Evolutionary conservation across 2,888 invertebrate genomes (phyloP).

Genomic region (Agrotis exclamationis): DNA sequence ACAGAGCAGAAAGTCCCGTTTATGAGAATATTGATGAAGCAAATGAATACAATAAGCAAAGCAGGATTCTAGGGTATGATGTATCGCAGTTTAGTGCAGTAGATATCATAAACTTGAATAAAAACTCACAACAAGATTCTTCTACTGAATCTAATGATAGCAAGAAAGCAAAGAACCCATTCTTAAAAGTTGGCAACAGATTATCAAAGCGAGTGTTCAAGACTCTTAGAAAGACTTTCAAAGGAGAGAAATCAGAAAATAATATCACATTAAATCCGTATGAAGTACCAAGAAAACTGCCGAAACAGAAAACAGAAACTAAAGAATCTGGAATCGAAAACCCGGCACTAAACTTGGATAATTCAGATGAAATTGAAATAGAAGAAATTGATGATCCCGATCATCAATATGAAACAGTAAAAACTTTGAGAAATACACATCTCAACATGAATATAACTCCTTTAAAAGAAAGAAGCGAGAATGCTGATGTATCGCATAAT

Average conservation of each 20-base stretch:
- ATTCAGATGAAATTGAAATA: constrained; percentile 88
- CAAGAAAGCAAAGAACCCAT: constrained; percentile 81
- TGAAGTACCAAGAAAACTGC: constrained; percentile 85
- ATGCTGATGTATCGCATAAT: constrained; percentile 77
- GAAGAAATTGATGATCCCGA: constrained; percentile 83
- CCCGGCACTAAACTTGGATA: constrained; percentile 84
- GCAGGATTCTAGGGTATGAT: constrained; percentile 87
- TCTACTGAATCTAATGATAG: constrained; percentile 83
- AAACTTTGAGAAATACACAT: constrained; percentile 84
- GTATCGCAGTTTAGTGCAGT: constrained; percentile 85
- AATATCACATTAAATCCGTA: constrained; percentile 84
- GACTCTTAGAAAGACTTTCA: constrained; percentile 86
- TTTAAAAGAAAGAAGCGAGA: constrained; percentile 79
- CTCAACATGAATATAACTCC: constrained; percentile 87
- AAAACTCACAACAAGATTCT: constrained; percentile 71
- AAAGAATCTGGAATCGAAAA: constrained; percentile 87
- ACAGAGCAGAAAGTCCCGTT: constrained; percentile 82
- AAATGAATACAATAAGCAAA: constrained; percentile 85
- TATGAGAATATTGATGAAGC: constrained; percentile 83
- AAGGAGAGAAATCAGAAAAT: constrained; percentile 80
- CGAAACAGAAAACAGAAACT: constrained; percentile 76
- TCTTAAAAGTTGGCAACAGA: constrained; percentile 84
- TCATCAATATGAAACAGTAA: constrained; percentile 86
- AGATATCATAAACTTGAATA: constrained; percentile 88
- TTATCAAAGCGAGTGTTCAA: constrained; percentile 87